Conservation (phyloP, 92 coral and sea anemone genomes). For the Metridium senile region DNA sequence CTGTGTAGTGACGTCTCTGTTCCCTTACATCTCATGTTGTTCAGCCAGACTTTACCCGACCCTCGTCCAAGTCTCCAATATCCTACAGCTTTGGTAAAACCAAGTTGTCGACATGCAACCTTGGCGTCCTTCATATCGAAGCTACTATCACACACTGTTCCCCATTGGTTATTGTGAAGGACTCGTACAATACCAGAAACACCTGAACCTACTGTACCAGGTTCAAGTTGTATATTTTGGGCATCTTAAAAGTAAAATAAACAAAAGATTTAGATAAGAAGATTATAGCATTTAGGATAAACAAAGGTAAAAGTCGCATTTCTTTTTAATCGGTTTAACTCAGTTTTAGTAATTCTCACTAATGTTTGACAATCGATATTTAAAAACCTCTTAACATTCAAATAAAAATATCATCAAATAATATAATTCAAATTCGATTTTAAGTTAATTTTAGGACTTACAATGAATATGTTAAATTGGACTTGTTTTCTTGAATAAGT, state of each 20-base stretch:
- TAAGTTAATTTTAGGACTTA: too few relatives aligned
- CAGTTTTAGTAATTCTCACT: too few relatives aligned
- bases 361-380: too few relatives aligned
- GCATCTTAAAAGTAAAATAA: not conserved
- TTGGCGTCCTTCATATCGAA: slow-evolving; percentile 20
- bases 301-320: too few relatives aligned
- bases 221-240: not conserved
- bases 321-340: too few relatives aligned
- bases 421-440: too few relatives aligned
- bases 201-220: slow-evolving; percentile 19
- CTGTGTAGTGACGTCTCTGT: not conserved
- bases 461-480: too few relatives aligned
- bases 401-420: too few relatives aligned
- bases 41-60: not conserved
- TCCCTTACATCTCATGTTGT: not conserved
- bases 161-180: not conserved
- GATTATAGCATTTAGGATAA: too few relatives aligned
- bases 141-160: slow-evolving; percentile 31
- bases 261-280: not conserved
- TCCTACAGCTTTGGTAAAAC: slow-evolving; percentile 32
- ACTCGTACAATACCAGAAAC: slow-evolving; percentile 10
- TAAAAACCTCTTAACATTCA: too few relatives aligned
- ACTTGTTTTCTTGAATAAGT: too few relatives aligned
- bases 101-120: slow-evolving; percentile 34
- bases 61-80: not conserved